Evolutionary conservation across 2,888 invertebrate species (phyloP).

Genomic region (Gisinianus flammeolus): DNA sequence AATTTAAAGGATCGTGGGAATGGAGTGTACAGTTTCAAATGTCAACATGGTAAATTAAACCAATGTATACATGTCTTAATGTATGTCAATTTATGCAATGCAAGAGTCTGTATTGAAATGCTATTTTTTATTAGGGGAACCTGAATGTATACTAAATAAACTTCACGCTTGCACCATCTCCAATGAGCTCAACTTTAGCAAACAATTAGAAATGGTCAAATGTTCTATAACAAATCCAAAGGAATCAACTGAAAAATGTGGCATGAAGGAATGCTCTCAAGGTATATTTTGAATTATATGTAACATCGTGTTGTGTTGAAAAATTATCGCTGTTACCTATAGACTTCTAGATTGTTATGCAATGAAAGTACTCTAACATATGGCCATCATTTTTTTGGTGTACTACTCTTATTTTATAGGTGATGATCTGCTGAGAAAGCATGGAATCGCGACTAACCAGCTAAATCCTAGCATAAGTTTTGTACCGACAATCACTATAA

Average conservation of each 20-base stretch:
- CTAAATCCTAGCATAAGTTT: conserved; percentile 23
- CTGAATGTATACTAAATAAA: conserved; percentile 82
- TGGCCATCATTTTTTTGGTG: neutral
- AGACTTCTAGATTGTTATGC: neutral
- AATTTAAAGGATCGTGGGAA: neutral
- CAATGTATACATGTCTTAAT: conserved; percentile 2
- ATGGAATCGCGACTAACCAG: neutral
- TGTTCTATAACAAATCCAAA: conserved; percentile 28
- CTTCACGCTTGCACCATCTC: conserved; percentile 72
- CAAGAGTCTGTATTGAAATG: conserved; percentile 60
- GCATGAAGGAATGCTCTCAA: conserved; percentile 20
- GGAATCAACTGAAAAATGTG: conserved; percentile 9
- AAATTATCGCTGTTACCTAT: neutral
- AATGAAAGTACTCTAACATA: neutral
- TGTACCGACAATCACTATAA: conserved; percentile 37
- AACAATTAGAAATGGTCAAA: conserved; percentile 28
- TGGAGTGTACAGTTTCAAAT: neutral
- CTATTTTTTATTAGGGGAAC: conserved; percentile 74
- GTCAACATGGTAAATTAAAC: neutral
- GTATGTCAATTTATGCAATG: neutral
- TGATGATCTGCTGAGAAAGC: conserved; percentile 4
- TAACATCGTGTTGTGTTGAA: too few species aligned
- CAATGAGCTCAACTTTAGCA: conserved; percentile 16
- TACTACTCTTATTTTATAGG: neutral
- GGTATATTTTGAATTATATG: neutral